Evolutionary conservation across 2,888 invertebrate species (phyloP).

Genomic region (Andrena bicolor): DNA sequence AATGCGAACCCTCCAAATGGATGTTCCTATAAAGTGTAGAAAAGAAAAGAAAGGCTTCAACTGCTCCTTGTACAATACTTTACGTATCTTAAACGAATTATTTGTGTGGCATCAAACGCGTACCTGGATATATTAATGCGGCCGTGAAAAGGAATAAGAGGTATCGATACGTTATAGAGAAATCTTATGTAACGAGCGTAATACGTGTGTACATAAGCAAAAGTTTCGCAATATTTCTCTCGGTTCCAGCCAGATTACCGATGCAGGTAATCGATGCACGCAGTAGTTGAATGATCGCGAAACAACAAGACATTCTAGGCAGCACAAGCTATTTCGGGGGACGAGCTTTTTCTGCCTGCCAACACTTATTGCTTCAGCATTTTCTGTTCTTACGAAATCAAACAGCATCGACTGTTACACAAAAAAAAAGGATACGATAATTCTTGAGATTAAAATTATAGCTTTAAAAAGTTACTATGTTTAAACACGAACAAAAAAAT

Average conservation of each 20-base stretch:
- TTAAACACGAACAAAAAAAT: slow-evolving; percentile 12
- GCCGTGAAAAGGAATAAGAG: slow-evolving; percentile 20
- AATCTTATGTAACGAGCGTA: slow-evolving; percentile 4
- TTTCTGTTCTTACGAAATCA: background rate
- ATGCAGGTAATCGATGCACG: background rate
- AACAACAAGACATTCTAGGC: background rate
- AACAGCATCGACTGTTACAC: slow-evolving; percentile 18
- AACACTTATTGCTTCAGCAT: slow-evolving; percentile 11
- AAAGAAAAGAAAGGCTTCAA: slow-evolving; percentile 60
- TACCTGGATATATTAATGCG: slow-evolving; percentile 71
- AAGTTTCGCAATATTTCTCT: slow-evolving; percentile 26
- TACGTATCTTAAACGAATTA: slow-evolving; percentile 66
- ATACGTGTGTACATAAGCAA: background rate
- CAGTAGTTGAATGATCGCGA: slow-evolving; percentile 1
- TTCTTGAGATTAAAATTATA: slow-evolving; percentile 58
- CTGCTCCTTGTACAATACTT: slow-evolving; percentile 63
- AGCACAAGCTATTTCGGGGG: background rate
- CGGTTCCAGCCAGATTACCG: slow-evolving; percentile 28
- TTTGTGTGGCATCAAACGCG: slow-evolving; percentile 68
- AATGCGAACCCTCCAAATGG: slow-evolving; percentile 71
- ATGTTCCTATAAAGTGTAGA: slow-evolving; percentile 75
- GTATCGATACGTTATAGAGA: slow-evolving; percentile 21
- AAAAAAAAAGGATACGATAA: slow-evolving; percentile 14
- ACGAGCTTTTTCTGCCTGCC: slow-evolving; percentile 2
- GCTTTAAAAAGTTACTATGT: slow-evolving; percentile 44